A percentile compares a stretch with the other conserved stretches of the same genome.
Evolutionary conservation across 2,797 vertebrate genomes (phyloP).

Genomic region (Anas capensis): DNA sequence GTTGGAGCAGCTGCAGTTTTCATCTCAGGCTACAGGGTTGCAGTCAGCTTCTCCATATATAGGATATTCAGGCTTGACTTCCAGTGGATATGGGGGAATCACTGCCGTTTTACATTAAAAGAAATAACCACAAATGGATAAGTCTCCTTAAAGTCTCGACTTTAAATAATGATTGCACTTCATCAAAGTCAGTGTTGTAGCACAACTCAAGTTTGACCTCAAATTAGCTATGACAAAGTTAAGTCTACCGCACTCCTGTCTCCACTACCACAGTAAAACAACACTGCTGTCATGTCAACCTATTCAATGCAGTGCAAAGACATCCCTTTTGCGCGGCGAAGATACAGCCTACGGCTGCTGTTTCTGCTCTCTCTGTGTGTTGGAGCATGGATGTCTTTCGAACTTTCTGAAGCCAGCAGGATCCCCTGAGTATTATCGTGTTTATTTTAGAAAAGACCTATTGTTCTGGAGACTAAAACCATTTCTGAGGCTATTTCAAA

Average conservation of each 20-base stretch:
- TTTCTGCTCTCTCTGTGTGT: background rate
- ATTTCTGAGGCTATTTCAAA: slow-evolving; percentile 47
- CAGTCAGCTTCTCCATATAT: fast-evolving
- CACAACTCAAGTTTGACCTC: background rate
- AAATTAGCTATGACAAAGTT: background rate
- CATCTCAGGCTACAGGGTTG: background rate
- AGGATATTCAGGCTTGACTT: background rate
- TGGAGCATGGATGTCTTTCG: background rate
- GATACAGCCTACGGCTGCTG: background rate
- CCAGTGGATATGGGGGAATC: background rate
- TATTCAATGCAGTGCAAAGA: background rate
- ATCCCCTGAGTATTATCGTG: background rate
- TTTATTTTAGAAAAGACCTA: slow-evolving; percentile 42
- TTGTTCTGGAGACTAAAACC: slow-evolving; percentile 32
- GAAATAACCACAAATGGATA: background rate
- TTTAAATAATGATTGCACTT: background rate
- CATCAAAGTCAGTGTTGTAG: background rate
- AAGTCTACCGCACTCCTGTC: background rate
- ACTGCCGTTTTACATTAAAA: background rate
- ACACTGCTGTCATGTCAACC: background rate
- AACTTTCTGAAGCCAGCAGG: slow-evolving; percentile 29
- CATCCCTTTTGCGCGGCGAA: background rate
- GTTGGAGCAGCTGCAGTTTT: background rate
- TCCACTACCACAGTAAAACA: background rate
- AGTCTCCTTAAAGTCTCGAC: background rate